Evolutionary conservation across 2,888 invertebrate species (phyloP).

Genomic region (Girardia tigrina): DNA sequence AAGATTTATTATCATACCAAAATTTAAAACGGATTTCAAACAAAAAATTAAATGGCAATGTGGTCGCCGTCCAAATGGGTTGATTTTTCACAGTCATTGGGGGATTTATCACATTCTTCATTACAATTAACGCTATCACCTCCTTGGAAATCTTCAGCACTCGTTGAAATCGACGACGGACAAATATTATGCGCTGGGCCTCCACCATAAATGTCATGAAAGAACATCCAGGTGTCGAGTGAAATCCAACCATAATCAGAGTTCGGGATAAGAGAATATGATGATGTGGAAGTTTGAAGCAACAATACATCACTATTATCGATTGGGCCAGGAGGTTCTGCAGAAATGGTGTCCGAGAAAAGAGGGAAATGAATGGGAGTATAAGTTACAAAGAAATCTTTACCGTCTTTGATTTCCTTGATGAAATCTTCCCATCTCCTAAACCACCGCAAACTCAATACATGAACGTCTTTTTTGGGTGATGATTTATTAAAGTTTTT

Average conservation of each 20-base stretch:
- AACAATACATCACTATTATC: conserved; percentile 60
- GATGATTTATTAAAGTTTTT: background rate
- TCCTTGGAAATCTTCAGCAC: background rate
- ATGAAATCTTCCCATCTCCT: conserved; percentile 80
- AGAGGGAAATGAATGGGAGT: too few species aligned
- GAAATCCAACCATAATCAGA: conserved; percentile 58
- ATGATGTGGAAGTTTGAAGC: background rate
- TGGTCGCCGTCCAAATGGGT: background rate
- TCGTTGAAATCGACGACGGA: background rate
- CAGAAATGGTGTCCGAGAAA: too few species aligned
- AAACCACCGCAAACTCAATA: conserved; percentile 72
- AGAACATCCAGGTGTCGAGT: conserved; percentile 72
- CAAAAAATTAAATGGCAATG: background rate
- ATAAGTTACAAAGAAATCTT: too few species aligned
- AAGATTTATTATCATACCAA: too few species aligned
- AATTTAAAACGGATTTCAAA: too few species aligned
- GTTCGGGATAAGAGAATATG: conserved; percentile 37
- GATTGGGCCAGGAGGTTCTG: conserved; percentile 70
- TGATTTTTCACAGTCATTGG: background rate
- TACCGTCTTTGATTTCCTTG: conserved; percentile 57
- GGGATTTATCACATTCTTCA: background rate
- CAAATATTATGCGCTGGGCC: conserved; percentile 58
- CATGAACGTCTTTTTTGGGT: conserved; percentile 46
- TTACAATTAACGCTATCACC: background rate
- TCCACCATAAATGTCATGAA: conserved; percentile 70